Percentiles rank a stretch among this genome's conserved stretches.
Conservation (phyloP, 2,888 invertebrate genomes). For the Merodon equestris region DNA sequence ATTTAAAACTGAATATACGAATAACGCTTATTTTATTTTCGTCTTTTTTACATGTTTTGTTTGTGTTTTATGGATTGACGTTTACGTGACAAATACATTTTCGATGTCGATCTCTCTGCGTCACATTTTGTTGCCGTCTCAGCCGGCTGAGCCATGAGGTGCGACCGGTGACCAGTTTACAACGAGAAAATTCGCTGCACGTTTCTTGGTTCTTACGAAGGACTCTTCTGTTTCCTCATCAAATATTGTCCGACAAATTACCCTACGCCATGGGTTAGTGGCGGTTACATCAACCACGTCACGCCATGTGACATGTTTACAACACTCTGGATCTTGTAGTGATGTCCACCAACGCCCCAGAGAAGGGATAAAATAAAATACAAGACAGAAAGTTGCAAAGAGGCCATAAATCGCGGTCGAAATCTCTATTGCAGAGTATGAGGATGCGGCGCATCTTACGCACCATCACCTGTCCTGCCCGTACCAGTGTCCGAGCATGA, state of each 20-base stretch:
- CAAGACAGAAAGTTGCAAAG: conserved; percentile 2
- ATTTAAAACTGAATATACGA: conserved; percentile 52
- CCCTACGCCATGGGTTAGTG: conserved; percentile 13
- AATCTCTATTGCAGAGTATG: background rate
- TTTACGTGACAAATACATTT: conserved; percentile 64
- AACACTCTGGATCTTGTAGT: conserved; percentile 7
- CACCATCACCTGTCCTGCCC: background rate
- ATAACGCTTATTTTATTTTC: conserved; percentile 60
- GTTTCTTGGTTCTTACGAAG: conserved; percentile 10
- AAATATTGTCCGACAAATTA: conserved; percentile 30
- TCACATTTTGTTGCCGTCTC: background rate
- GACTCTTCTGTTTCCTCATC: conserved; percentile 27
- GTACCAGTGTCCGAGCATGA: background rate
- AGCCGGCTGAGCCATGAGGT: background rate
- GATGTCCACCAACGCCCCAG: no score
- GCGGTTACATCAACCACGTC: background rate
- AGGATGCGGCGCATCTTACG: conserved; percentile 4
- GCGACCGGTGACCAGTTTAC: conserved; percentile 28
- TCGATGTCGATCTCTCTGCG: conserved; percentile 2
- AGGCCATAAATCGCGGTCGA: conserved; percentile 21
- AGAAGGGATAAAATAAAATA: background rate
- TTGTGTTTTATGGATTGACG: conserved; percentile 57
- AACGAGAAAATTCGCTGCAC: conserved; percentile 28
- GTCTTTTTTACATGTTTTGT: conserved; percentile 22
- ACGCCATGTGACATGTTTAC: conserved; percentile 40